A percentile compares a stretch with the other conserved stretches of the same genome.
Evolutionary conservation across 2,797 vertebrate genomes (phyloP).

Genomic region (Poeciliopsis gracilis): DNA sequence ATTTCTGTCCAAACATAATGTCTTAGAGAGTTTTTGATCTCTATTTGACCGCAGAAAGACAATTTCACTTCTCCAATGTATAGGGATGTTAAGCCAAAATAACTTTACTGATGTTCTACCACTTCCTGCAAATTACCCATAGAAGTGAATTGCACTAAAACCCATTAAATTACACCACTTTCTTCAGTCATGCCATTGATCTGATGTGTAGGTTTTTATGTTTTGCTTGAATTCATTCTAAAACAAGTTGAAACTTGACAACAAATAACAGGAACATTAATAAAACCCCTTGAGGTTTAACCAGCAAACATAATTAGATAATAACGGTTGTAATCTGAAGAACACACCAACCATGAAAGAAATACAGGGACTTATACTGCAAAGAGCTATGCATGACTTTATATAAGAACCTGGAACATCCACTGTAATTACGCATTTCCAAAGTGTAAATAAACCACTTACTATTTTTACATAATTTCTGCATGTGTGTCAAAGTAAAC

Average conservation of each 20-base stretch:
- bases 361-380: not conserved
- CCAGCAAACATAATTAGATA: not conserved
- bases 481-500: not conserved
- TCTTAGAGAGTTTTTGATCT: conserved; percentile 11
- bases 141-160: conserved; percentile 10
- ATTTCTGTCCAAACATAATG: not conserved
- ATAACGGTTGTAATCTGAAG: not conserved
- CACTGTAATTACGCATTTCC: not conserved
- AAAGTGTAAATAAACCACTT: not conserved
- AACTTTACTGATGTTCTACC: conserved; percentile 30
- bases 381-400: not conserved
- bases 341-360: not conserved
- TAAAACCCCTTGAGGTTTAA: not conserved
- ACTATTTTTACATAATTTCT: not conserved
- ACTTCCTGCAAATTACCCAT: conserved; percentile 37
- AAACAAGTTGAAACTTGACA: not conserved
- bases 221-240: not conserved
- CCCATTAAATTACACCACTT: not conserved
- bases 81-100: conserved; percentile 10
- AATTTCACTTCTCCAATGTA: conserved; percentile 48
- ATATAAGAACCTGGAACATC: not conserved
- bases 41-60: conserved; percentile 11
- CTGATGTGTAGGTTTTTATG: not conserved
- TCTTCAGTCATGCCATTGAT: conserved; percentile 7
- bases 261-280: not conserved